A percentile compares a stretch with the other conserved stretches of the same genome.
Conservation (phyloP, 2,113 vertebrate genomes). For the Vidua chalybeata region DNA sequence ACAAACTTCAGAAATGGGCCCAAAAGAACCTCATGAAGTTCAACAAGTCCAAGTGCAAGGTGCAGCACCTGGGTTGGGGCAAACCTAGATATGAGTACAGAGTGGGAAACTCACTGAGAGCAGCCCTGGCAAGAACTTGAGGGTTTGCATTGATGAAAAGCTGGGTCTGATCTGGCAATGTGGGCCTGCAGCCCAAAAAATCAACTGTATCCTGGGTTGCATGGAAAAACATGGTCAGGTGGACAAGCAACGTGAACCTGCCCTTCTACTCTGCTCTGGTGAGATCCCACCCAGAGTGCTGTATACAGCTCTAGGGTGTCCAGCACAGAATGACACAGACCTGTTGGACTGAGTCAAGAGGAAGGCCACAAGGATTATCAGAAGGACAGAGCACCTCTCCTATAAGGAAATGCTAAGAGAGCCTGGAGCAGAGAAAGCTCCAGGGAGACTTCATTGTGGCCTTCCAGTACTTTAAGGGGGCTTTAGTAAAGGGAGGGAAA, state of each 20-base stretch:
- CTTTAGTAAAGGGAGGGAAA: background rate
- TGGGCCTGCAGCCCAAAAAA: background rate
- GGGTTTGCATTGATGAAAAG: background rate
- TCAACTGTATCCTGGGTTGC: background rate
- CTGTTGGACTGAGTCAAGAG: fast-evolving
- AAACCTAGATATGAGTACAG: background rate
- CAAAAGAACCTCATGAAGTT: background rate
- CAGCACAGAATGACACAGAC: background rate
- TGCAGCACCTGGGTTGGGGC: fast-evolving
- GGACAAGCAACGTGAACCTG: background rate
- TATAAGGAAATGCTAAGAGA: background rate
- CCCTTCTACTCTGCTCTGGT: background rate
- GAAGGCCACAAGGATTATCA: background rate
- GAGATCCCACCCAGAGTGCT: background rate
- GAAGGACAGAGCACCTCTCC: background rate
- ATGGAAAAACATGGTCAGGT: background rate
- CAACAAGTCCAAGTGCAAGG: background rate
- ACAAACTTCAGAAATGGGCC: background rate
- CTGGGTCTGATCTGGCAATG: background rate
- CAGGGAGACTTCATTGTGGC: background rate
- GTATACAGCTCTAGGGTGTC: background rate
- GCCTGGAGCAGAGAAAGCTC: background rate
- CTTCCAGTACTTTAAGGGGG: background rate
- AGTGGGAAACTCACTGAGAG: background rate
- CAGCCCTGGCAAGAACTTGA: background rate